Evolutionary conservation across 2,797 vertebrate species (phyloP), one percentile per base, ranked within the genome.

Genomic region (Coregonus ussuriensis): DNA sequence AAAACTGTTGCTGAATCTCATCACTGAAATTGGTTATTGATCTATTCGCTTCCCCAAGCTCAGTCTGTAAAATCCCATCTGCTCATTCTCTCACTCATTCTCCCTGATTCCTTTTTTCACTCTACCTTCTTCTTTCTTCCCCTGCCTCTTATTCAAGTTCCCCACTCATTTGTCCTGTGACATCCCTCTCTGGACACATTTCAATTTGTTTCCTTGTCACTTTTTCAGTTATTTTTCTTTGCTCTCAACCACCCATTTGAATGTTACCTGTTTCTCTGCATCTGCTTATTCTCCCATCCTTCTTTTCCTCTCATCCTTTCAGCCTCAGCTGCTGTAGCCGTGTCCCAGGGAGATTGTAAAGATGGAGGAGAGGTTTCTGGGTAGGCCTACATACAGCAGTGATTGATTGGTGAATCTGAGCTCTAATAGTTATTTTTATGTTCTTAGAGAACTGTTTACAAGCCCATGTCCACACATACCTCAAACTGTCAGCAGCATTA

Each of bases 21-120:
- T 89, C 84, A 84, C 93, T 93, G 93, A 94, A 93, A 94, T 94
- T 93, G 93, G 92, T 94, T 94, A 94, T 94, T 94, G 93, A 94
- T 94, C 92, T 88, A 82, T 91, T 89, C 90, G 89, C 92, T 90
- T 88, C 89, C 91, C 77, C 83, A 89, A 92, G 91, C 92, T 89
- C 90, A 87, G 91, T 90, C 91, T 93, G 88, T 88, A 89, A 88
- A 89, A 89, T 91, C 91, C 91, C 93, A 90, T 47, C 41, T 47
- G 41, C 91, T 91, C 87, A 83, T 91, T 93, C 89, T 92, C 89
- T 88, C 88, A 81, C 41, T 47, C 41, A 47, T 47, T 47, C 41
- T 47, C 41, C 41, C 41, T 62, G 77, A 88, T 88, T 82, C 80
- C 89, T 91, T 86, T 85, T 85, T 87, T 84, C 85, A 75, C 86